Evolutionary conservation across 2,888 invertebrate genomes (phyloP).

Genomic region (Eupithecia insigniata): DNA sequence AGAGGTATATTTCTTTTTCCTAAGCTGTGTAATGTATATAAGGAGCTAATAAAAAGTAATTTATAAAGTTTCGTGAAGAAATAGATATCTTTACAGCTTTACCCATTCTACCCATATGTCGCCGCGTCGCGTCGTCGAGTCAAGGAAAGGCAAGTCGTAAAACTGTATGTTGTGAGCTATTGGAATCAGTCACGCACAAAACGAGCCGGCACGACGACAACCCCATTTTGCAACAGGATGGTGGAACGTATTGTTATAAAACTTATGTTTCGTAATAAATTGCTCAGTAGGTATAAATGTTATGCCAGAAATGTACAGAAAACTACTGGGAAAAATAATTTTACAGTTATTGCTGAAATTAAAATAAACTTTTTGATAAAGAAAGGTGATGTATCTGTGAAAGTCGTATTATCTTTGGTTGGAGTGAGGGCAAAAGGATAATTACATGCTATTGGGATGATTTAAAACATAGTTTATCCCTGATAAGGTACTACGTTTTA

Average conservation of each 20-base stretch:
- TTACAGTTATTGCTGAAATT: not conserved
- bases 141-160: not conserved
- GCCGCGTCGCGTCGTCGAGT: too few relatives aligned
- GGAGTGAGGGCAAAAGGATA: too few relatives aligned
- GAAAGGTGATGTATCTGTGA: too few relatives aligned
- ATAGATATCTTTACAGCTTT: not conserved
- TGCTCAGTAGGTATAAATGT: not conserved
- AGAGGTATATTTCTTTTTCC: not conserved
- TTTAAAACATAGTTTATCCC: not conserved
- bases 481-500: not conserved
- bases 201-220: not conserved
- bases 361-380: too few relatives aligned
- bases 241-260: not conserved
- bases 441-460: not conserved
- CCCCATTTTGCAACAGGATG: not conserved
- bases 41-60: not conserved
- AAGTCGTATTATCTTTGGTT: too few relatives aligned
- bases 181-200: not conserved
- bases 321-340: not conserved
- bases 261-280: not conserved
- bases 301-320: not conserved
- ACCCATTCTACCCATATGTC: too few relatives aligned
- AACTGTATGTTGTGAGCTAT: not conserved
- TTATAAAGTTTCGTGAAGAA: not conserved
- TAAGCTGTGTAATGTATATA: not conserved